Base-by-base conservation (phyloP, 2,888 invertebrate species). In the Himalopsyche kuldschensis region DNA sequence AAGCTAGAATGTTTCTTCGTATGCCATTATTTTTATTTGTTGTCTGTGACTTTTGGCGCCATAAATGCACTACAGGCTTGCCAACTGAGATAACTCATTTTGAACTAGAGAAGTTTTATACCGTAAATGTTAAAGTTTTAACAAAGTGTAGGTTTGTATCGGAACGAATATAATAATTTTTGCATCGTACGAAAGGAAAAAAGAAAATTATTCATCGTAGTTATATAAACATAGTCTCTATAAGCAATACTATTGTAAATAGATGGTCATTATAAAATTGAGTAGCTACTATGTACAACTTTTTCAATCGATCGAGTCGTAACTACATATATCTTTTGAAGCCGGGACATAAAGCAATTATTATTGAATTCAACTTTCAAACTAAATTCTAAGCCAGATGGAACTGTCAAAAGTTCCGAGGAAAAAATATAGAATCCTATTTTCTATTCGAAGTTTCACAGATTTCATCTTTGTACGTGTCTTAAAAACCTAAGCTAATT, bases 211-310 rank as follows among this genome's bases (percentile, higher is more conserved):
- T 48, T 55, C 47, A 55, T 41, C 63, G 32, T 79, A 79, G 79
- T 27, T 79, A 63, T 55, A 79, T 46, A 78, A 46, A 78, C 48
- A 79, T 79, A 79, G 79, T 79, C 79, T 79, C 27, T 27, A 79
- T 79, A 79, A 79, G 79, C 79, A 79, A 79, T 79, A 79, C 79
- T 79, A 69, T 69, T 69, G 69, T 69, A 69, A 69, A 69, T 69
- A 69, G 41, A 24, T 79, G 47, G 79, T 79, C 47, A 32, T 55
- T 79, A 79, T 35, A 63, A 35, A 55, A 79, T 79, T 31, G 30
- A 24, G 35, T 69, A 69, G 69, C 69, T 69, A 69, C 69, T 63
- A 27, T 69, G 30, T 30, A 20, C 30, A 27, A 27, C 69, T 69
- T 69, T 69, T 69, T 24, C 24, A 63, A 63, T 20, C 63, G 10